Percentiles rank a stretch among this genome's conserved stretches.
Evolutionary conservation across 1,140 invertebrate species (phyloP).

Genomic region (Semibalanus balanoides): DNA sequence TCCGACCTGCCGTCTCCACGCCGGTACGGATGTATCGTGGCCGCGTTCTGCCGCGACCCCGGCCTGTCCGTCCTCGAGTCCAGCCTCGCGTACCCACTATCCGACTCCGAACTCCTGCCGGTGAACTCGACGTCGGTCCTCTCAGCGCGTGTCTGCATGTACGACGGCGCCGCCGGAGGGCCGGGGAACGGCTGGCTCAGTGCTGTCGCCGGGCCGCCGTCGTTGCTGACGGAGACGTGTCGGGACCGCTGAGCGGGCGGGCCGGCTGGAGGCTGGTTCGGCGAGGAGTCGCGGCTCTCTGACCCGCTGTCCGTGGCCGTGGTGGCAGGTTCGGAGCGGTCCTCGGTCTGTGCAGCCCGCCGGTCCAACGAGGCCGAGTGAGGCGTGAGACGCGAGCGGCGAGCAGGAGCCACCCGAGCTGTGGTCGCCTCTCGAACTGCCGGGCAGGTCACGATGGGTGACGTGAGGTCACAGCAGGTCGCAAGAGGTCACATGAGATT

Average conservation of each 20-base stretch:
- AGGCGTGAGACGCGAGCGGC: background rate
- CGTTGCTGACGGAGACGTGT: background rate
- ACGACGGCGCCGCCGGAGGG: background rate
- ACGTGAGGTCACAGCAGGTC: too few relatives aligned
- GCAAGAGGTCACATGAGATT: too few relatives aligned
- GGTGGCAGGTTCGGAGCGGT: slow-evolving; percentile 5
- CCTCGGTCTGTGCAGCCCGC: background rate
- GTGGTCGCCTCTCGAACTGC: background rate
- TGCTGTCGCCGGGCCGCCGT: background rate
- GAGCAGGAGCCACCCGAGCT: background rate
- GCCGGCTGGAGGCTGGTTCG: background rate
- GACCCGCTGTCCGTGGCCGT: slow-evolving; percentile 4
- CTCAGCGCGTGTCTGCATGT: background rate
- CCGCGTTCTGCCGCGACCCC: too few relatives aligned
- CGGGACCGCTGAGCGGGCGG: too few relatives aligned
- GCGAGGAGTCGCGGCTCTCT: slow-evolving; percentile 1
- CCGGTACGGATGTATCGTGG: background rate
- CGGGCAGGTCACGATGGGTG: too few relatives aligned
- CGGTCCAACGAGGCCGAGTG: background rate
- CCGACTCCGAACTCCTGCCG: too few relatives aligned
- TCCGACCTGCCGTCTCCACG: background rate
- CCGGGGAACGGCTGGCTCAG: background rate
- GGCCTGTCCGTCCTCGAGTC: background rate
- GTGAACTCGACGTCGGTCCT: background rate
- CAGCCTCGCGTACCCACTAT: background rate